Evolutionary conservation across 2,113 vertebrate species (phyloP).

Genomic region (Dipodomys spectabilis): DNA sequence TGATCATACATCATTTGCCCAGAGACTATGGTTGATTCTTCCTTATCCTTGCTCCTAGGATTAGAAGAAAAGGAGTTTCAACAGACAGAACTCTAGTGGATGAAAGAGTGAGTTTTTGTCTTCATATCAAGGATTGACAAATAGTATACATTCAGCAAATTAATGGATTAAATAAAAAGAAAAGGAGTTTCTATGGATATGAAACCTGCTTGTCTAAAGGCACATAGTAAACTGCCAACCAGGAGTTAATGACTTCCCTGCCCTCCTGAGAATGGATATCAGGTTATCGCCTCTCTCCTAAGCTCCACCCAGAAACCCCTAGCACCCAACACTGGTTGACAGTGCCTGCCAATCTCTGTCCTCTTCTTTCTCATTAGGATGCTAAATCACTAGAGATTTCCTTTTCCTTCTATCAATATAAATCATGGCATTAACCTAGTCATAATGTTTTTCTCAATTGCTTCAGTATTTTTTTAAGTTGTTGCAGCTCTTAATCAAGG

Average conservation of each 20-base stretch:
- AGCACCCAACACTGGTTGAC: neutral
- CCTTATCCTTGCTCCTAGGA: neutral
- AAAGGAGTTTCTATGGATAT: too few relatives aligned
- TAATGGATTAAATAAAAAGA: too few relatives aligned
- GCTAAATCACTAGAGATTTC: neutral
- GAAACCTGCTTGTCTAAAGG: neutral
- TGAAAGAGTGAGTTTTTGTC: too few relatives aligned
- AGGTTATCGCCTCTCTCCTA: neutral
- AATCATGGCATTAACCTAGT: neutral
- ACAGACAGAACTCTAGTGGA: too few relatives aligned
- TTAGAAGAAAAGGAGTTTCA: neutral
- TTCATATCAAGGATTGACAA: too few relatives aligned
- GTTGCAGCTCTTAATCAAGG: neutral
- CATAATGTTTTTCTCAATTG: neutral
- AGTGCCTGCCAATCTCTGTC: neutral
- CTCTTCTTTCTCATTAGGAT: neutral
- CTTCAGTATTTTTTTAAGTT: conserved; percentile 49
- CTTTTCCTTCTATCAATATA: neutral
- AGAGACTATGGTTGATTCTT: neutral
- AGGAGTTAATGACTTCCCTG: neutral
- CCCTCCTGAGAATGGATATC: neutral
- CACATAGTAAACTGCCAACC: too few relatives aligned
- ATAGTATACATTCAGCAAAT: too few relatives aligned
- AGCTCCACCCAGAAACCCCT: neutral
- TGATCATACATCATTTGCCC: neutral